Base-by-base conservation (phyloP, 2,113 vertebrate species). In the Telmatochromis brichardi region DNA sequence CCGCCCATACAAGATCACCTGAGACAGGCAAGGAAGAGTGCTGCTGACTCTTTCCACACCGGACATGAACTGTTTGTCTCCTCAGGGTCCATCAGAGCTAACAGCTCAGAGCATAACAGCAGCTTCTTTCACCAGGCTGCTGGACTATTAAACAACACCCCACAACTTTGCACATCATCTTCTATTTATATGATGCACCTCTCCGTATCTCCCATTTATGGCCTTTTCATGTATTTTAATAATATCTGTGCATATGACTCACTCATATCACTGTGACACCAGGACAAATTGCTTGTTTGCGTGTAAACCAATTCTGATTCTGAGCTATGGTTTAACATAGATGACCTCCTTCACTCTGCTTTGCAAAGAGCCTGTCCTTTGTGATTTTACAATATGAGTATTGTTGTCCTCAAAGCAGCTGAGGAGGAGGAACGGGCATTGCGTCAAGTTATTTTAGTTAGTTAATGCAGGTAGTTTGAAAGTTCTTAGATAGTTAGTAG, bases 1-100 rank as follows among this genome's bases (percentile, higher is more conserved):
- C 31, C 0, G 3, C 60, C 31, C 58, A 0, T 12, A 37, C 60
- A 0, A 65, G 60, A 65, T 65, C 31, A 37, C 26, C 60, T n/a
- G 60, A 37, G 17, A 12, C 60, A 65, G 31, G 60, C 17, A 65
- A 65, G 17, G 31, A 65, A 13, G 60, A n/a, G 0, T n/a, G 31
- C 60, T 13, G 60, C 60, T 65, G 60, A 7, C 60, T 35, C 17
- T 65, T 65, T 0, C 60, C 60, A 37, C 60, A 1, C 31, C 1
- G 17, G 60, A 65, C 17, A 35, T 65, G 60, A 65, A 35, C 31
- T 12, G 60, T 2, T 12, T 37, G 17, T 37, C 60, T n/a, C 60
- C 10, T 63, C 28, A 33, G 58, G 58, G 15, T 33, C 58, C 2
- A 31, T 60, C 26, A 31, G 57, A 33, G 2, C 14, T 31, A 6